Evolutionary conservation across 2,888 invertebrate species (phyloP).

Genomic region (Rhingia rostrata): DNA sequence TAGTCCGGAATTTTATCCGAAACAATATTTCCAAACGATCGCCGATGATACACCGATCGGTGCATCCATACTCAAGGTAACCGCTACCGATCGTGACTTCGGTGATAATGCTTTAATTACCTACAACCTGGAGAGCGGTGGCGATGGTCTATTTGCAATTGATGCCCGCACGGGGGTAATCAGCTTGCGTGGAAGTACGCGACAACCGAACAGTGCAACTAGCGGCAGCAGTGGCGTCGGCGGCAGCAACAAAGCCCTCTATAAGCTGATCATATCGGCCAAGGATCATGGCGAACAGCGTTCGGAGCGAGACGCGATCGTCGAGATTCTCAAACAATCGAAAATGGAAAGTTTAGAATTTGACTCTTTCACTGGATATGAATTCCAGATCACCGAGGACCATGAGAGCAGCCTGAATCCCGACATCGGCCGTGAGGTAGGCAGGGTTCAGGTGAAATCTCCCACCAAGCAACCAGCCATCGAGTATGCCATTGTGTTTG

Average conservation of each 20-base stretch:
- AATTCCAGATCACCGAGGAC: slow-evolving; percentile 93
- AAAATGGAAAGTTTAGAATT: slow-evolving; percentile 90
- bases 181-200: slow-evolving; percentile 87
- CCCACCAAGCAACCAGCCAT: slow-evolving; percentile 79
- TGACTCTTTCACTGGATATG: slow-evolving; percentile 89
- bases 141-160: slow-evolving; percentile 91
- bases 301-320: slow-evolving; percentile 89
- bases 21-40: slow-evolving; percentile 91
- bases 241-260: slow-evolving; percentile 85
- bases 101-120: slow-evolving; percentile 93
- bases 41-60: slow-evolving; percentile 85
- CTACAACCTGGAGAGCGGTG: slow-evolving; percentile 90
- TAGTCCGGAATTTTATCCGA: slow-evolving; percentile 95
- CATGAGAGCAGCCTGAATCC: slow-evolving; percentile 85
- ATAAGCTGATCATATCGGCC: slow-evolving; percentile 90
- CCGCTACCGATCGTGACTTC: slow-evolving; percentile 93
- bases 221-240: slow-evolving; percentile 28
- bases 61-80: slow-evolving; percentile 86
- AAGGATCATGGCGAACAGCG: slow-evolving; percentile 91
- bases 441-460: slow-evolving; percentile 87
- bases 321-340: slow-evolving; percentile 90
- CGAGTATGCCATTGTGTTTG: slow-evolving; percentile 90
- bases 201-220: slow-evolving; percentile 79
- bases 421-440: slow-evolving; percentile 89
- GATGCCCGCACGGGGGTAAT: slow-evolving; percentile 91